Conservation (phyloP, 1,140 invertebrate species). For the Megalonaias nervosa region DNA sequence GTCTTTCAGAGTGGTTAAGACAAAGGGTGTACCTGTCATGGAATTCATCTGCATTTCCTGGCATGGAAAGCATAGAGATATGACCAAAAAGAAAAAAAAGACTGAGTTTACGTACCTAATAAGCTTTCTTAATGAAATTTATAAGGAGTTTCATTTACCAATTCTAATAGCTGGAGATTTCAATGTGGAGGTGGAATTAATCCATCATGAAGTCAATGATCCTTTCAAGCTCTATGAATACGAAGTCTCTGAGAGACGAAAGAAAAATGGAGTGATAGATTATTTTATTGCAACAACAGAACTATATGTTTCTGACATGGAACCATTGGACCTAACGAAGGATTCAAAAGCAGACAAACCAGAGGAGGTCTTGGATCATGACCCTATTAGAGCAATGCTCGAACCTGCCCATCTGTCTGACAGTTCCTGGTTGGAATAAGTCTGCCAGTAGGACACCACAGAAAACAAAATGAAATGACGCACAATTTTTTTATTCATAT, state of each 20-base stretch:
- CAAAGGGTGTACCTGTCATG: background rate
- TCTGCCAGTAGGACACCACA: no score
- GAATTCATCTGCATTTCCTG: constrained; percentile 13
- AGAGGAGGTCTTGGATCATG: constrained; percentile 10
- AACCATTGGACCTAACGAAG: background rate
- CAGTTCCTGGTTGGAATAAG: no score
- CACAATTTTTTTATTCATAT: no score
- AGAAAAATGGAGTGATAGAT: constrained; percentile 1
- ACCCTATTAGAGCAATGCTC: background rate
- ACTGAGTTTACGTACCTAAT: constrained; percentile 18
- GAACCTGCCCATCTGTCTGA: no score
- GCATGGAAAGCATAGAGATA: constrained; percentile 3
- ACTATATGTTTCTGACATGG: background rate
- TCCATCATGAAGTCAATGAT: background rate
- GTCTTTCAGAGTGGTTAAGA: background rate
- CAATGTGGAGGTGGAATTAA: constrained; percentile 8
- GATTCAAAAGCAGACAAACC: constrained; percentile 1
- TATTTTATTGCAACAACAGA: constrained; percentile 14
- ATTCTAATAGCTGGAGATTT: constrained; percentile 15
- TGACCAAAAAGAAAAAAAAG: constrained; percentile 1
- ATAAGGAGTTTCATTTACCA: constrained; percentile 6
- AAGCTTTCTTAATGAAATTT: constrained; percentile 7
- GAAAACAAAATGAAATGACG: no score
- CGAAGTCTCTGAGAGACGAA: constrained; percentile 4
- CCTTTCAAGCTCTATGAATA: constrained; percentile 11